A percentile compares a stretch with the other conserved stretches of the same genome.
Evolutionary conservation across 1,140 invertebrate genomes (phyloP).

Genomic region (Ooceraea biroi): DNA sequence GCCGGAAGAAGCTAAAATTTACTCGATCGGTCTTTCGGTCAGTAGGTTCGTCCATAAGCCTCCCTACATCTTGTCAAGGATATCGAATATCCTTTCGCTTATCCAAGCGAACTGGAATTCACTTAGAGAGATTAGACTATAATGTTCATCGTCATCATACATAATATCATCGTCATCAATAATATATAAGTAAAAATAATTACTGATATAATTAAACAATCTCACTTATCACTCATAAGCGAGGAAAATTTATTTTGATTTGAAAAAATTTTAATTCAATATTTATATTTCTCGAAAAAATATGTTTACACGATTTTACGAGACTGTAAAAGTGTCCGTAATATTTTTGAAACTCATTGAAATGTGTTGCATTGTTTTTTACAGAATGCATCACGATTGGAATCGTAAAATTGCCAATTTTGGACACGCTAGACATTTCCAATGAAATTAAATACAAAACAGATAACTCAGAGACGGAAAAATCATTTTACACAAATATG

Average conservation of each 20-base stretch:
- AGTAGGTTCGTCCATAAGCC: conserved; percentile 36
- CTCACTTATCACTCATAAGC: too few species aligned
- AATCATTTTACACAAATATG: conserved; percentile 12
- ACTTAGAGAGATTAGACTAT: not conserved
- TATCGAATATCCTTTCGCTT: not conserved
- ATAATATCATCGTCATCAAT: not conserved
- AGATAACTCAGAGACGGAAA: conserved; percentile 25
- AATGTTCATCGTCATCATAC: too few species aligned
- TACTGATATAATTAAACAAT: not conserved
- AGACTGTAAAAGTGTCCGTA: not conserved
- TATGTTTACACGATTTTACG: not conserved
- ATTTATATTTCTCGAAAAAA: not conserved
- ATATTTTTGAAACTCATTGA: not conserved
- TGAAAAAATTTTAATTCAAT: not conserved
- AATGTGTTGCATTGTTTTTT: not conserved
- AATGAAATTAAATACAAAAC: conserved; percentile 19
- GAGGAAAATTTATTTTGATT: too few species aligned
- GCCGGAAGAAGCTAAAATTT: conserved; percentile 29
- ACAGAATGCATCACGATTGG: not conserved
- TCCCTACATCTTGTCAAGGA: conserved; percentile 10
- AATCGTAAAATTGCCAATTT: conserved; percentile 15
- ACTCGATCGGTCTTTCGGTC: conserved; percentile 52
- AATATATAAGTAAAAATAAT: conserved; percentile 7
- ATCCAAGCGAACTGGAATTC: not conserved
- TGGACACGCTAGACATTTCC: not conserved